Percentiles rank a stretch among this genome's conserved stretches.
These are phyloP conservation scores for Amblyjoppa proteus DNA, from an alignment of 2,888 invertebrate species.

Conservation along the genomic window DNA sequence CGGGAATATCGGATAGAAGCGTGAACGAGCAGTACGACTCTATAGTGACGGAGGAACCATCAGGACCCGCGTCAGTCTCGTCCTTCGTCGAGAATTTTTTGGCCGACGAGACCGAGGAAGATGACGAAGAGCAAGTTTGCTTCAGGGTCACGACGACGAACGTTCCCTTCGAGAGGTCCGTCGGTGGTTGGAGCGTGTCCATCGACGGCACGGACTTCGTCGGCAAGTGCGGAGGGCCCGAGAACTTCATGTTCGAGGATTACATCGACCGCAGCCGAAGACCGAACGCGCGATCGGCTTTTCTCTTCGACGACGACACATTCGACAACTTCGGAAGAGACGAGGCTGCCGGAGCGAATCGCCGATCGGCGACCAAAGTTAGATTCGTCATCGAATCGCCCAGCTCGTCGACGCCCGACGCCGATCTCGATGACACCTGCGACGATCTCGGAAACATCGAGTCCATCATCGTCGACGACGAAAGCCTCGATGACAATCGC, in stretches of 20 bases:
- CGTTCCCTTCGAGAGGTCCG: constrained; percentile 80
- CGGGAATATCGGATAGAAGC: constrained; percentile 47
- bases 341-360: constrained; percentile 23
- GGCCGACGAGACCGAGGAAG: constrained; percentile 59
- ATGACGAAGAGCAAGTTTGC: constrained; percentile 71
- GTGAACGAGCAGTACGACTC: constrained; percentile 46
- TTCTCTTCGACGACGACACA: constrained; percentile 63
- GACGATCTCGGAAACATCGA: constrained; percentile 66
- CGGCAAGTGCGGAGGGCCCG: constrained; percentile 50
- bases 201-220: constrained; percentile 55
- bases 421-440: constrained; percentile 57
- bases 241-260: constrained; percentile 79
- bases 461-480: constrained; percentile 55
- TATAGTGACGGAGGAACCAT: constrained; percentile 25
- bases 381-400: constrained; percentile 80
- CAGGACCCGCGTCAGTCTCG: constrained; percentile 13
- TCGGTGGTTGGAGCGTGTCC: constrained; percentile 73
- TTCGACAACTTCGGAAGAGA: constrained; percentile 28
- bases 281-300: constrained; percentile 63
- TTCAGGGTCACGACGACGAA: constrained; percentile 82
- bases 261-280: constrained; percentile 78
- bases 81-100: constrained; percentile 60
- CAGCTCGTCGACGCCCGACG: constrained; percentile 71
- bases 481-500: background rate
- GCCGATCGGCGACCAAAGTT: constrained; percentile 73